Base-by-base conservation (phyloP, 1,140 invertebrate genomes). In the Drosophila setifemur region DNA sequence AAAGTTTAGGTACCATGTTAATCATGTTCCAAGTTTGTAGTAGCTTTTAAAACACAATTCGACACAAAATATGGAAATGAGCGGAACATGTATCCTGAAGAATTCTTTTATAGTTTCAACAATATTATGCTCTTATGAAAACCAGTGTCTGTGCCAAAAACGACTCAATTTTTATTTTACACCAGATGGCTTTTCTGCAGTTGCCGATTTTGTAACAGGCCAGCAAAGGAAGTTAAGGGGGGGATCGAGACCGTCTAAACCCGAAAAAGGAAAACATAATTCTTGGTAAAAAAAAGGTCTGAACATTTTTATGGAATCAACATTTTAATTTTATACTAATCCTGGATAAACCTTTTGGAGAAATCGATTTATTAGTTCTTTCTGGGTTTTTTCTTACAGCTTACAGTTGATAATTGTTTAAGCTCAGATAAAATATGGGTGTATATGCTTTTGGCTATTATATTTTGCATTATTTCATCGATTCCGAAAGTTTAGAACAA, bases 151-250 rank as follows among this genome's bases (percentile, higher is more conserved):
- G 42, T 31, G 31, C 21, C 4, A 16, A 14, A 35, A n/a, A 14
- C 47, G 60, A 44, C 60, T 63, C 21, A 77, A 68, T 78, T 72
- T 61, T 69, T 54, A 58, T 74, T 81, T 81, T 67, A 74, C 76
- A 81, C 76, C 76, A 81, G 76, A 53, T 81, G 76, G 53, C 55
- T 64, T 58, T 58, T 75, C 55, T 61, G 72, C 76, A 79, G 76
- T 76, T 81, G 76, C 81, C 76, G 76, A 81, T 76, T 81, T 81
- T 76, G 81, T 81, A 81, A 81, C 76, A 81, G 81, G 76, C 76
- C 76, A 81, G 75, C 76, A 81, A 81, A 81, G 76, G 75, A 71
- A 81, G 21, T 54, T 42, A 44, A n/a, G 23, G 23, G 21, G 42
- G 53, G 29, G 53, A 21, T 23, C 29, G 25, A 19, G 18, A 21